Percentiles rank a stretch among this genome's conserved stretches.
phyloP scores from a whole-genome alignment of 2,113 vertebrate genomes.

The Pachyramphus minor region DNA sequence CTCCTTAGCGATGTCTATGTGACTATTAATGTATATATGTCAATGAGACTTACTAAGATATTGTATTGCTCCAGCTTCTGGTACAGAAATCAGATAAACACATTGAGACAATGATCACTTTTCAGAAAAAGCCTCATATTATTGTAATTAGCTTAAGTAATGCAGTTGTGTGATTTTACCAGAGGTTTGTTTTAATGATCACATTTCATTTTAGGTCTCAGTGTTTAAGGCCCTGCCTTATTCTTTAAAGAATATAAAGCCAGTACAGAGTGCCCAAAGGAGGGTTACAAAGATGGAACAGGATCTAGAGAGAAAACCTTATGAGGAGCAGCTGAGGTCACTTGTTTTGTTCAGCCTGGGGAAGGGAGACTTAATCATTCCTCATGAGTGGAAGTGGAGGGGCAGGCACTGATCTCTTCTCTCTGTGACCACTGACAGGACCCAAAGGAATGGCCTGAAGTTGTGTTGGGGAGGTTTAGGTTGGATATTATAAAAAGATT shows the following conservation, averaged over 20 bases:
- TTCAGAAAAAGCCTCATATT: not conserved
- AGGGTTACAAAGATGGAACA: not conserved
- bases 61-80: not conserved
- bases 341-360: not conserved
- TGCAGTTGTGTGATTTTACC: not conserved
- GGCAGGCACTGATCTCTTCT: not conserved
- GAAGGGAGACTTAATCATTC: not conserved
- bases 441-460: not conserved
- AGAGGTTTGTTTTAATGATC: not conserved
- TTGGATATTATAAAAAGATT: not conserved
- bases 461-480: not conserved
- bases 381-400: not conserved
- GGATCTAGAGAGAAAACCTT: not conserved
- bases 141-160: not conserved
- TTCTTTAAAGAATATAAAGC: not conserved
- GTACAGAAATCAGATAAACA: constrained; percentile 13
- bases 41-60: not conserved
- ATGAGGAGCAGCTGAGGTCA: not conserved
- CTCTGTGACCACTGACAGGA: not conserved
- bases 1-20: not conserved
- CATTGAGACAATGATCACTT: not conserved
- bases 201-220: not conserved
- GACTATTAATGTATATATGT: not conserved
- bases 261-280: not conserved
- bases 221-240: not conserved